phyloP scores from a whole-genome alignment of 1,140 invertebrate species.

The Ceratosolen solmsi region DNA sequence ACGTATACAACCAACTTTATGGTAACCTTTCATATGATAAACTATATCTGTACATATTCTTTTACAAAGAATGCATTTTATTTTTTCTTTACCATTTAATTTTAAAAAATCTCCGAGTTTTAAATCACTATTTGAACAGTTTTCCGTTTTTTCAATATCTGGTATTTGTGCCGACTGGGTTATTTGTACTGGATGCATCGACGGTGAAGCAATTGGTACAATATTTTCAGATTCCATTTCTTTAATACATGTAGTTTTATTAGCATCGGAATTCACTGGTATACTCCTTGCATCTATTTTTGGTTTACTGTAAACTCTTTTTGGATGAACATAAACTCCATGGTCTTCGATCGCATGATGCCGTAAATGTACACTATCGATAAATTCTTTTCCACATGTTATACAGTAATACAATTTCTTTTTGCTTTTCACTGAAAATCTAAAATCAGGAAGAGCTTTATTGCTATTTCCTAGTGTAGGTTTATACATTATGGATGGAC shows the following conservation, averaged over 20 bases:
- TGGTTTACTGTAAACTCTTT: constrained; percentile 37
- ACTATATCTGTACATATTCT: constrained; percentile 57
- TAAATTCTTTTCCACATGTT: constrained; percentile 63
- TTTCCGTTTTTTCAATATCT: constrained; percentile 7
- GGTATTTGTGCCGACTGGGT: not conserved
- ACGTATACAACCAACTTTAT: constrained; percentile 61
- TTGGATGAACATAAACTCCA: constrained; percentile 51
- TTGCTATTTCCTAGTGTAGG: constrained; percentile 56
- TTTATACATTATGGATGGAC: constrained; percentile 49
- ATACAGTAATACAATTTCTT: constrained; percentile 61
- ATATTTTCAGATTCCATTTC: constrained; percentile 14
- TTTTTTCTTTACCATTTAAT: constrained; percentile 32
- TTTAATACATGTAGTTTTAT: constrained; percentile 31
- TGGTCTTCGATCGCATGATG: constrained; percentile 62
- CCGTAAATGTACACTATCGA: constrained; percentile 55
- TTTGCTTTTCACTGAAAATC: constrained; percentile 60
- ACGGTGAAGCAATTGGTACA: not conserved
- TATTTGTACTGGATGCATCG: not conserved
- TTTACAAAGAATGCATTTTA: constrained; percentile 64
- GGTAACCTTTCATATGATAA: constrained; percentile 66
- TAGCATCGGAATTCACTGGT: constrained; percentile 2
- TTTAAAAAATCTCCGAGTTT: constrained; percentile 25
- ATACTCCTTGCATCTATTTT: not conserved
- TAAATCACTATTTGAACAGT: constrained; percentile 10
- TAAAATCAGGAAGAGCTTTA: constrained; percentile 58